Evolutionary conservation across 2,797 vertebrate species (phyloP), one percentile per base, ranked within the genome.

Genomic region (Aplochiton taeniatus): DNA sequence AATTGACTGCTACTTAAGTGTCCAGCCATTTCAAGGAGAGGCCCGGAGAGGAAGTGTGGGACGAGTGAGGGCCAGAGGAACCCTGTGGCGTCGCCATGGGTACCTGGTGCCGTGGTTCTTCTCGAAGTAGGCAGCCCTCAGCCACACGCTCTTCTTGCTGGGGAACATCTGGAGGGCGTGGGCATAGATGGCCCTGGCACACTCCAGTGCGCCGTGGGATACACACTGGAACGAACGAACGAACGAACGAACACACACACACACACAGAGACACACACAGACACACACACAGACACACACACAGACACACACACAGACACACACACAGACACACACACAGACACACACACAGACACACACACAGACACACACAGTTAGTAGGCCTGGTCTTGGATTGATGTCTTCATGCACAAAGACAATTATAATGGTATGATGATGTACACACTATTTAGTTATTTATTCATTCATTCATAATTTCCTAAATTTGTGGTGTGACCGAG

Each of bases 91-190:
- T n/a, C n/a, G n/a, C n/a, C n/a, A 42, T n/a, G 41, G 13, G 85
- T 75, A 98, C 98, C 98, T 94, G 14, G 98, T 99, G 11, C 98
- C 98, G 0, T 99, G 93, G 83, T 94, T 99, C 87, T 99, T 99
- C 67, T 99, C 98, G 53, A 99, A 99, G 88, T 99, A 99, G 0
- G 97, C 97, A 0, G 98, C 98, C 73, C 97, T 83, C 45, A 99
- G 90, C 98, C 98, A 99, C 69, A 99, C 98, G 0, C 97, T 99
- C 86, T 99, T 99, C 88, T 99, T 99, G 88, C 97, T 99, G 0
- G 97, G 98, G 74, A 99, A 99, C 31, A 98, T 95, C 79, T 99
- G 98, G 65, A 99, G 88, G 51, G 98, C 93, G 0, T 98, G 96
- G 13, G 97, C 97, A 8, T 99, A 99, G 85, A 99, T 98, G 20